These are phyloP conservation scores for Stichodactyla mertensii DNA, from an alignment of 64 coral and sea anemone genomes.

Conservation along the genomic window DNA sequence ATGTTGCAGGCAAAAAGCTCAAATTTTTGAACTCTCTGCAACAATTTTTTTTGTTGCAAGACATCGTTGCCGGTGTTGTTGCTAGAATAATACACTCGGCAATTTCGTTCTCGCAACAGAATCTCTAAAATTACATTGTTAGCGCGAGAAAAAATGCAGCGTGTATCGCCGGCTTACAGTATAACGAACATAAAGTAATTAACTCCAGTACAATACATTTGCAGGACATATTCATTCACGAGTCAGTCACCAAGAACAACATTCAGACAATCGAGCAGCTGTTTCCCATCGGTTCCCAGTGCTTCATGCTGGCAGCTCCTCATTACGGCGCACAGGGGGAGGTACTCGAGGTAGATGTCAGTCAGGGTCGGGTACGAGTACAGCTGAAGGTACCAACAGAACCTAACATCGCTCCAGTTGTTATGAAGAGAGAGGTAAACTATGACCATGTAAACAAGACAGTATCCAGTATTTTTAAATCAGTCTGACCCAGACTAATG, in stretches of 20 bases:
- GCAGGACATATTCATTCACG: conserved; percentile 82
- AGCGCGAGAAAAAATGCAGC: too few relatives aligned
- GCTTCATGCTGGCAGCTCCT: conserved; percentile 91
- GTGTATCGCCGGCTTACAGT: too few relatives aligned
- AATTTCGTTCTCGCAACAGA: too few relatives aligned
- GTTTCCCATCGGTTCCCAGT: conserved; percentile 74
- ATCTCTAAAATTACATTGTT: too few relatives aligned
- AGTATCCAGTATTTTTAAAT: too few relatives aligned
- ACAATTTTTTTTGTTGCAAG: too few relatives aligned
- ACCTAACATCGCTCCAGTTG: conserved; percentile 64
- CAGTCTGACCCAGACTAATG: too few relatives aligned
- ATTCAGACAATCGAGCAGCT: conserved; percentile 74
- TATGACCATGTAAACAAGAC: background rate
- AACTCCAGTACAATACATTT: background rate
- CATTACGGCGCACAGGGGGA: conserved; percentile 84
- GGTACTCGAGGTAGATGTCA: conserved; percentile 89
- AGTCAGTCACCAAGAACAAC: conserved; percentile 43
- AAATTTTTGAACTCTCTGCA: too few relatives aligned
- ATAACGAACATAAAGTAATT: too few relatives aligned
- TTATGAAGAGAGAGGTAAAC: conserved; percentile 45
- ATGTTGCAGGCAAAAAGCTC: too few relatives aligned
- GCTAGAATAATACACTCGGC: too few relatives aligned
- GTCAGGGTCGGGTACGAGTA: conserved; percentile 79
- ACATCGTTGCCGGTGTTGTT: too few relatives aligned
- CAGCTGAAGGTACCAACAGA: conserved; percentile 70